Evolutionary conservation across 2,888 invertebrate species (phyloP), one percentile per base, ranked within the genome.

Genomic region (Zygaena filipendulae): DNA sequence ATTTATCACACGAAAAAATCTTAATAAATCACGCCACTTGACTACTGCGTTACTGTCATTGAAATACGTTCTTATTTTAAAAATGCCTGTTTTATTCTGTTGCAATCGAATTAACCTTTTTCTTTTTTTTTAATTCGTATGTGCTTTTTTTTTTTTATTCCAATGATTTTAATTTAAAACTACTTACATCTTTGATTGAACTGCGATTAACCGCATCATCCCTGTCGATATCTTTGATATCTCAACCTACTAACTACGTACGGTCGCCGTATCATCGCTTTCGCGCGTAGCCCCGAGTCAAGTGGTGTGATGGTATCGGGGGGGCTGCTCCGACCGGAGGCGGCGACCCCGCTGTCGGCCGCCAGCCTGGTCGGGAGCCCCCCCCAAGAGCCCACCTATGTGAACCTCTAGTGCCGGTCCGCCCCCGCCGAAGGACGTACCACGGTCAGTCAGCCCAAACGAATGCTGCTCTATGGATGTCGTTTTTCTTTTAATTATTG

Each of bases 311-410:
- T 80, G 74, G 74, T 80, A 31, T 70, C 75, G 11, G 75, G 71
- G 38, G 69, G 75, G 37, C 68, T 77, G 34, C 77, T 64, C 42
- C 63, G 80, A 51, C 74, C 83, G 53, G 84, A 82, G 75, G 79
- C 82, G 57, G 67, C 74, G 59, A 59, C 79, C 43, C 74, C 79
- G 38, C 68, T 79, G 49, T 71, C 72, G 37, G 59, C 63, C 32
- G 60, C 63, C 22, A 59, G 64, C 40, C 61, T 75, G 42, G 69
- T 71, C 36, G 81, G 84, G 46, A 83, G 85, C 63, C 84, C 86
- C 49, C 88, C 89, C 39, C 92, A 92, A 82, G 92, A 92, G 82
- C 93, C 93, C 50, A 93, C 94, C 55, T 94, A 94, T 84, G 94
- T 93, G 79, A 93, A 93, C 87, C 92, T 93, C 85, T 91, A 91